A percentile compares a stretch with the other conserved stretches of the same genome.
These are phyloP conservation scores for Neoitamus cyanurus DNA, from an alignment of 2,888 invertebrate genomes.

Conservation along the genomic window DNA sequence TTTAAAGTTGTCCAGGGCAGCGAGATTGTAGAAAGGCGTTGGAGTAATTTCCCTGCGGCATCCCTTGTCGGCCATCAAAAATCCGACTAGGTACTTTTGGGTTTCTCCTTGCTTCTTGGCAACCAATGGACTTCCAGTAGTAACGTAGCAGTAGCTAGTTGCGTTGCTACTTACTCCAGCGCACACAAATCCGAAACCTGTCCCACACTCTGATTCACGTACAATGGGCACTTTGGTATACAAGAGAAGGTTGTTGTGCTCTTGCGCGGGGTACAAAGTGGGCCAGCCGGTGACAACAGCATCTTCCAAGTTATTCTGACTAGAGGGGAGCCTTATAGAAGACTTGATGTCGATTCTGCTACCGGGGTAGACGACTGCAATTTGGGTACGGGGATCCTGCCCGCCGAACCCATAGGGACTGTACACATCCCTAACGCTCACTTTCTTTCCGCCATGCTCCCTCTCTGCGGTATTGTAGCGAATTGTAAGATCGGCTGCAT, in stretches of 20 bases:
- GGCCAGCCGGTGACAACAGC: neutral
- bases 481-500: neutral
- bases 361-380: neutral
- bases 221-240: neutral
- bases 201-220: neutral
- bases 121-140: neutral
- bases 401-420: neutral
- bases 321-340: neutral
- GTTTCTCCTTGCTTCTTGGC: neutral
- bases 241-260: neutral
- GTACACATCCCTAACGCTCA: neutral
- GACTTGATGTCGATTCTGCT: neutral
- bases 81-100: neutral
- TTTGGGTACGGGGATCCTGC: neutral
- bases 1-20: no score
- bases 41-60: neutral
- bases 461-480: neutral
- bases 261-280: neutral
- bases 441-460: neutral
- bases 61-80: neutral
- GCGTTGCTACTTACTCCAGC: neutral
- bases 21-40: neutral
- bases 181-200: neutral
- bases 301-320: neutral
- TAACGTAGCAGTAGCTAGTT: neutral